Evolutionary conservation across 2,797 vertebrate genomes (phyloP).

Genomic region (Mallotus villosus): DNA sequence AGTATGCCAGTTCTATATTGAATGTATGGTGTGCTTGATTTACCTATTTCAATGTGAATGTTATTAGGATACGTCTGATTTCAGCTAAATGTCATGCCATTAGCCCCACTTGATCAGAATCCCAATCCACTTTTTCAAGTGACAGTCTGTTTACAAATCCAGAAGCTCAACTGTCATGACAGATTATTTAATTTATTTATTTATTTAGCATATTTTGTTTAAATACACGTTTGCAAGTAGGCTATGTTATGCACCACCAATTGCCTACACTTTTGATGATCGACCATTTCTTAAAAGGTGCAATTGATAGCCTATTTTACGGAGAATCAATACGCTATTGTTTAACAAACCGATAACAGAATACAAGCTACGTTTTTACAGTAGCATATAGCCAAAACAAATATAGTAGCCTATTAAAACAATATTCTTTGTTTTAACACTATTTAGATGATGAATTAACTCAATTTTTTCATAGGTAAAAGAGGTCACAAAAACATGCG

Average conservation of each 20-base stretch:
- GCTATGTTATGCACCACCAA: neutral
- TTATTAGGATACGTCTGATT: conserved; percentile 3
- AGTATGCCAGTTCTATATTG: too few relatives aligned
- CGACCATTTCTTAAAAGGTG: neutral
- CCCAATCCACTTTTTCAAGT: conserved; percentile 60
- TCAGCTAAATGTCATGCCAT: conserved; percentile 33
- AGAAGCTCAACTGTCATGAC: conserved; percentile 56
- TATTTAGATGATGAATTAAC: neutral
- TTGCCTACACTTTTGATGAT: neutral
- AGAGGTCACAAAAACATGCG: neutral
- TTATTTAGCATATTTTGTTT: neutral
- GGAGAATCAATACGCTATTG: neutral
- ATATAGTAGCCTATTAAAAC: neutral
- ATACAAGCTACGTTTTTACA: neutral
- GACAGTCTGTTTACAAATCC: conserved; percentile 69
- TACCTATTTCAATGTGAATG: too few relatives aligned
- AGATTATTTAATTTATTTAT: conserved; percentile 29
- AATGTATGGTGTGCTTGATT: too few relatives aligned
- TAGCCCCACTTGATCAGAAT: conserved; percentile 39
- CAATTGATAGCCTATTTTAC: neutral
- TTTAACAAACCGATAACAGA: neutral
- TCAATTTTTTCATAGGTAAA: conserved; percentile 1
- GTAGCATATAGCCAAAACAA: too few relatives aligned
- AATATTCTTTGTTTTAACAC: neutral
- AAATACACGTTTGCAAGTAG: neutral